Evolutionary conservation across 92 coral and sea anemone genomes (phyloP), one percentile per base, ranked within the genome.

Genomic region (Umimayanthus kanabou): DNA sequence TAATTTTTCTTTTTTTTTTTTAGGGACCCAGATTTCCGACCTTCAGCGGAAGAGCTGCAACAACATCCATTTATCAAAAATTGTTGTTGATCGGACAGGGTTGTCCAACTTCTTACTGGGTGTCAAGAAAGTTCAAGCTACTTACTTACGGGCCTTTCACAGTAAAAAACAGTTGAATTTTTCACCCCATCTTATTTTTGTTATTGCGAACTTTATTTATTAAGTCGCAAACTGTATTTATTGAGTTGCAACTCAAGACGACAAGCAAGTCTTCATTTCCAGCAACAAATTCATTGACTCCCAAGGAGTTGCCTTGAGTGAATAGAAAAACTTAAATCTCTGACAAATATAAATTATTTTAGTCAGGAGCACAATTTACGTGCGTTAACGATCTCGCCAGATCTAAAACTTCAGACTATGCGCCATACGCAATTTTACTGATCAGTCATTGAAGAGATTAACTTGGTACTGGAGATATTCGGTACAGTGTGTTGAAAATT

Each of bases 11-110:
- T 25, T 37, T 53, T 57, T 16, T 2, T 39, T 66, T 82, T 11
- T 55, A 95, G 98, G 92, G 92, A 95, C 61, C 98, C 98, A 3
- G 94, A 90, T 53, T 81, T 82, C 58, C 88, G 98, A 29, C 95
- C 93, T 58, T 94, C 98, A 0, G 92, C 95, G 37, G 92, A 90
- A 69, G 92, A 94, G 43, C 94, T 95, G 3, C 96, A 87, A 40
- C 87, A 90, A 22, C 98, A 95, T 80, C 84, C 87, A 42, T 93
- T 95, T 89, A 73, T 94, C 5, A 85, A 43, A 58, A 87, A 88
- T 65, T 88, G 83, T 26, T 76, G 76, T 73, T 82, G 47, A 53
- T 39, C 71, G 23, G 69, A 53, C 49, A 76, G 11, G 30, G 28
- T 1, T 37, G 43, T 69, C 10, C 85, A 26, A 26, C 53, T 47